Percentiles rank a stretch among this genome's conserved stretches.
These are phyloP conservation scores for Stylophora pistillata DNA, from an alignment of 64 coral and sea anemone genomes.

Conservation along the genomic window DNA sequence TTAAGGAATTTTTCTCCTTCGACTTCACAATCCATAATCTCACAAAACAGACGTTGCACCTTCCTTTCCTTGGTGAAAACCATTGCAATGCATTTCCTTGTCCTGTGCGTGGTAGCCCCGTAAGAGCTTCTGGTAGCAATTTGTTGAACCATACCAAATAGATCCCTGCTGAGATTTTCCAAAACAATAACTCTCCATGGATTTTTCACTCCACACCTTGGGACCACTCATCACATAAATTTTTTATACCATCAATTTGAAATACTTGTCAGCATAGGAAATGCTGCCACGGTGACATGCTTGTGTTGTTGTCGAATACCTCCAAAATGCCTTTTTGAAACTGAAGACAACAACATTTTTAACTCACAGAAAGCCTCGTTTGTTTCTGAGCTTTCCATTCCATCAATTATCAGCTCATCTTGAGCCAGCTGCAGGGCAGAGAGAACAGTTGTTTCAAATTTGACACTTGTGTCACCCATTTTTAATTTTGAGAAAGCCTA, in stretches of 20 bases:
- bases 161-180: too few relatives aligned
- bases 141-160: conserved; percentile 30
- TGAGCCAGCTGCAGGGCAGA: too few relatives aligned
- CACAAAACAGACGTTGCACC: too few relatives aligned
- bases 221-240: conserved; percentile 18
- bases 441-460: too few relatives aligned
- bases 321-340: too few relatives aligned
- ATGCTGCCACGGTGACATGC: neutral
- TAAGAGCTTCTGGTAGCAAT: conserved; percentile 27
- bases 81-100: conserved; percentile 21
- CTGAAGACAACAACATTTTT: too few relatives aligned
- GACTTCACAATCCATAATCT: conserved; percentile 23
- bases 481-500: conserved; percentile 31
- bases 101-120: conserved; percentile 24
- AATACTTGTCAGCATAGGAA: conserved; percentile 6
- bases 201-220: conserved; percentile 44
- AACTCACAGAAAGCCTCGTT: too few relatives aligned
- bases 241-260: conserved; percentile 5
- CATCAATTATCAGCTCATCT: too few relatives aligned
- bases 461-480: too few relatives aligned
- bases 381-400: too few relatives aligned
- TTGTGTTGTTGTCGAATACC: too few relatives aligned
- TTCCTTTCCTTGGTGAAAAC: conserved; percentile 7
- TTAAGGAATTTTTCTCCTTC: neutral
- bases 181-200: conserved; percentile 31